phyloP scores from a whole-genome alignment of 2,888 invertebrate species.

The Tetranychus piercei region DNA sequence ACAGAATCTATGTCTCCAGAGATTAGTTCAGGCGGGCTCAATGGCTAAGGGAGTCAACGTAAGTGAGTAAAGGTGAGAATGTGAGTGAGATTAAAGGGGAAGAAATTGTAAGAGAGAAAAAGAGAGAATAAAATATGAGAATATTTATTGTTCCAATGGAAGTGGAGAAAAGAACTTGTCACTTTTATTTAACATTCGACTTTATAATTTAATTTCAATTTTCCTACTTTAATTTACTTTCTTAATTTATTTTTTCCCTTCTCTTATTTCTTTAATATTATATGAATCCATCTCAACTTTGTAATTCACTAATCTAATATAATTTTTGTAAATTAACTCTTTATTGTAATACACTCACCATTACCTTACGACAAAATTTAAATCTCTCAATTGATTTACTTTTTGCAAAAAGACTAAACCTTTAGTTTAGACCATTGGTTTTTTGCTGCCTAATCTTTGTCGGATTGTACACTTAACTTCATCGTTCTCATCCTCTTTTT shows the following conservation, averaged over 20 bases:
- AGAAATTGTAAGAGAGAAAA: not conserved
- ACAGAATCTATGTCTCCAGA: too few relatives aligned
- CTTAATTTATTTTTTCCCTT: not conserved
- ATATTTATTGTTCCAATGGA: not conserved
- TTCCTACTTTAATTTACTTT: not conserved
- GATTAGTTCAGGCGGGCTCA: not conserved
- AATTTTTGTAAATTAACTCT: too few relatives aligned
- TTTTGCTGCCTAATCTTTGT: too few relatives aligned
- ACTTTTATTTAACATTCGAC: too few relatives aligned
- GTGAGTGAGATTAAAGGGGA: not conserved
- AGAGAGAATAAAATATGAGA: not conserved
- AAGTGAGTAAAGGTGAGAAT: not conserved
- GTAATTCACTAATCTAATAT: too few relatives aligned
- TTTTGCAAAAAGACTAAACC: too few relatives aligned
- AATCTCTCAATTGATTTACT: too few relatives aligned
- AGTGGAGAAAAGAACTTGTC: not conserved
- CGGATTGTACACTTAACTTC: not conserved
- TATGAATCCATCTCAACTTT: too few relatives aligned
- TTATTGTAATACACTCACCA: too few relatives aligned
- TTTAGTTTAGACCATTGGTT: too few relatives aligned
- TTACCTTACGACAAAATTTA: too few relatives aligned
- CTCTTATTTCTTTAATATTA: not conserved
- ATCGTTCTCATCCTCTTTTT: not conserved
- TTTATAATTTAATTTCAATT: not conserved
- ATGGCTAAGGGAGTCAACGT: not conserved